These are phyloP conservation scores for Tachysurus vachellii DNA, from an alignment of 2,113 vertebrate species.

Conservation along the genomic window DNA sequence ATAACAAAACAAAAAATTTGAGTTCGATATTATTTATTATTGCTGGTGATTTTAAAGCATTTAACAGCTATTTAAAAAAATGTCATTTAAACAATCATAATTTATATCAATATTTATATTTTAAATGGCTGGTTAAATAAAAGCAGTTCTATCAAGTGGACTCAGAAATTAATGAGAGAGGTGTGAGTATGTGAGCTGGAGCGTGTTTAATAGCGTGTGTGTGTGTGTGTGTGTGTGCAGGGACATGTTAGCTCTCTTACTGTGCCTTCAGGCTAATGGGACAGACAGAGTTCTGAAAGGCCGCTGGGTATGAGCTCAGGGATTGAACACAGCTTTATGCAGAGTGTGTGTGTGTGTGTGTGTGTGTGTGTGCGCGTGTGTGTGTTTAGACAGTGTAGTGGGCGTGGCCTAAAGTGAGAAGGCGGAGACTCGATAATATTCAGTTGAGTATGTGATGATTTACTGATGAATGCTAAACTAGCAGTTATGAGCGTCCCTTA, in stretches of 20 bases:
- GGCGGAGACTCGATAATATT: background rate
- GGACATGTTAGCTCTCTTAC: slow-evolving; percentile 45
- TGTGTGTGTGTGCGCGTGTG: slow-evolving; percentile 17
- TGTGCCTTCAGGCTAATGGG: slow-evolving; percentile 43
- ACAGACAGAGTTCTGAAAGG: slow-evolving; percentile 43
- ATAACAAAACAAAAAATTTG: background rate
- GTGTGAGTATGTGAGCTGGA: background rate
- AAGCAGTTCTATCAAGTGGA: background rate
- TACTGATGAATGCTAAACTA: background rate
- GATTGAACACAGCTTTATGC: background rate
- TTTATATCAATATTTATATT: no score
- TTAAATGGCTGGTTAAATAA: background rate
- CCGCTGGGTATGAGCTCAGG: slow-evolving; percentile 45
- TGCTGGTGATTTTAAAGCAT: background rate
- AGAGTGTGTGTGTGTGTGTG: slow-evolving; percentile 4
- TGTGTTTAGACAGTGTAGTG: background rate
- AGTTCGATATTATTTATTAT: background rate
- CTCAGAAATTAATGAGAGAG: background rate
- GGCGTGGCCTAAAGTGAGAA: background rate
- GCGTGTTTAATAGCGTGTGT: slow-evolving; percentile 9
- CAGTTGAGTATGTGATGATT: background rate
- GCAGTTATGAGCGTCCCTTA: background rate
- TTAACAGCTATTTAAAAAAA: background rate
- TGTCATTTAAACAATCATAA: no score
- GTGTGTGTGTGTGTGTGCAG: slow-evolving; percentile 20